Evolutionary conservation across 2,888 invertebrate genomes (phyloP), one percentile per base, ranked within the genome.

Genomic region (Gandaritis pyraliata): DNA sequence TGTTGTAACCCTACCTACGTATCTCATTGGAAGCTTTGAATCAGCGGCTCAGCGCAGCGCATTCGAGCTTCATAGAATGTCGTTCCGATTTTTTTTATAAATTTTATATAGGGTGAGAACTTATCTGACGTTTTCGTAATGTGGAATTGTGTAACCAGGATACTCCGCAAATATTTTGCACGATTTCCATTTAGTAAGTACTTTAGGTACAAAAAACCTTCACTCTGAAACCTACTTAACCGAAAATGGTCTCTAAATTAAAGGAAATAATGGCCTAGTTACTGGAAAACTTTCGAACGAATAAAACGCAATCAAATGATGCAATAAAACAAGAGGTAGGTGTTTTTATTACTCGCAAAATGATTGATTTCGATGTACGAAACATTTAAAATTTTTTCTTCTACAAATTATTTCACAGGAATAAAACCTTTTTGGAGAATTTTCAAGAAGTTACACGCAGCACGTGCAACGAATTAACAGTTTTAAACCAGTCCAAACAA

Each of bases 1-100:
- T 43, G 5, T 45, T 33, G 16, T 33, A 33, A 18, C 43, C 30
- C 16, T 43, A 43, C 30, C 16, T 43, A 43, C 5, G 6, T 12
- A 13, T 5, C 36, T 29, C 72, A 72, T 70, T 71, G 71, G 70
- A 71, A 72, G 60, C 61, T 47, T 7, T 50, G 15, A 78, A 45
- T 62, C 47, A 61, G 49, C 36, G 50, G 11, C 33, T 10, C 49
- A 57, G 49, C 29, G 49, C 38, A 23, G 58, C 30, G 33, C 52
- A n/a, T n/a, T 45, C 36, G 16, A 46, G 10, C 58, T 58, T 41
- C 46, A 50, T 47, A 59, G 64, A 61, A 66, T 64, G 66, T 61
- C 58, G 64, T 64, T 56, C 59, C 50, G 38, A 51, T 49, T 65
- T 61, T 62, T 55, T 62, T 53, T 48, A 39, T 39, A 58, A 61